Percentiles rank a stretch among this genome's conserved stretches.
These are phyloP conservation scores for Holothuria leucospilota DNA, from an alignment of 53 echinoderm and acorn worm genomes.

Conservation along the genomic window DNA sequence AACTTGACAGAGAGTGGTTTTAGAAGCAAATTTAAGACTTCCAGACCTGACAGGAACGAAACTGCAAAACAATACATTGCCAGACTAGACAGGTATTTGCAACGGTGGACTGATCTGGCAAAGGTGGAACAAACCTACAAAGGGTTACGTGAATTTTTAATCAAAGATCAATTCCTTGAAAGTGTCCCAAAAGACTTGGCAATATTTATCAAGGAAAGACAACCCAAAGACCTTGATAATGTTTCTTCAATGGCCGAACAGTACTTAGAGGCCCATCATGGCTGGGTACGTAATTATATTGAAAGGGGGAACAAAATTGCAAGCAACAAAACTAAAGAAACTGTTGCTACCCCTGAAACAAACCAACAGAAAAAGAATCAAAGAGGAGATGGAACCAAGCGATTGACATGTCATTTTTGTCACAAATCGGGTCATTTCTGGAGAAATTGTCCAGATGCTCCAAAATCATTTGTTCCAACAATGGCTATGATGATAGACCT, in stretches of 20 bases:
- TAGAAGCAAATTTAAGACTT: constrained; percentile 29
- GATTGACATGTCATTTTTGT: background rate
- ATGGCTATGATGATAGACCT: background rate
- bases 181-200: no score
- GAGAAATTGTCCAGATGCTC: background rate
- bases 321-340: no score
- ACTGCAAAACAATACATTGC: constrained; percentile 23
- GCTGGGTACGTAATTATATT: background rate
- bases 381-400: background rate
- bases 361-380: no score
- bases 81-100: constrained; percentile 13
- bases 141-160: no score
- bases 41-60: constrained; percentile 34
- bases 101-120: no score
- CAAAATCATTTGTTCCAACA: background rate
- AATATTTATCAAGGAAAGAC: background rate
- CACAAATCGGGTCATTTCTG: background rate
- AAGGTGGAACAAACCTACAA: no score
- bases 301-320: no score
- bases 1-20: constrained; percentile 45
- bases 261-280: constrained; percentile 44
- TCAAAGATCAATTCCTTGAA: no score
- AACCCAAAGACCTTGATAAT: background rate
- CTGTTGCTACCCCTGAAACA: no score
- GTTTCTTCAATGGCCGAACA: constrained; percentile 17